Base-by-base conservation (phyloP, 2,113 vertebrate genomes). In the Micronycteris hirsuta region DNA sequence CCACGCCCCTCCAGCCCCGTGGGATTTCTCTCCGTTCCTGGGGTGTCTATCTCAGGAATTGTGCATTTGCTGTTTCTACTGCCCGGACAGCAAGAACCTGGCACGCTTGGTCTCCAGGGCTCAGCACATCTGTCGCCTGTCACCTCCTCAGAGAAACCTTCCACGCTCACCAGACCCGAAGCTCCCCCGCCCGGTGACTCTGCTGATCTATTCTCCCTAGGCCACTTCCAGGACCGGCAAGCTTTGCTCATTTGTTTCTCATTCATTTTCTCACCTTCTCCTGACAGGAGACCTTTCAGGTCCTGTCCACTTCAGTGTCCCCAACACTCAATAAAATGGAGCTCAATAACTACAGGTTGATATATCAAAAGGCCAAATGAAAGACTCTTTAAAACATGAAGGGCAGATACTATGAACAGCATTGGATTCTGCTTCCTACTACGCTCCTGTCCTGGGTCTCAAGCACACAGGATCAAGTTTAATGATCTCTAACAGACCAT, bases 1-100 rank as follows among this genome's bases (percentile, higher is more conserved):
- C 49, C 36, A 22, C 0, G 5, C 12, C 28, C 4, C n/a, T 28
- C 24, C 10, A 80, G 28, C 5, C n/a, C 4, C 7, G 0, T 0
- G 65, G 33, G 26, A 16, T 61, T 71, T 80, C 49, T 86, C 80
- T 38, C 9, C 4, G 24, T 24, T 31, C 43, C 77, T 15, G 5
- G 19, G 63, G 10, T 17, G 1, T 68, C 47, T 38, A 24, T 43
- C 52, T 49, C 9, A 0, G n/a, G 38, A 58, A 4, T 4, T 15
- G 1, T 19, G 67, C 3, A 28, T 47, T n/a, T 92, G 22, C 54
- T 47, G 3, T 80, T 78, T 52, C n/a, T 26, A 14, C 7, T 1
- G 17, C 26, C 54, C 16, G 31, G 63, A 13, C 0, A 70, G 49
- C 33, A 76, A 76, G 47, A 43, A n/a, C 15, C 43, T 6, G 2